A percentile compares a stretch with the other conserved stretches of the same genome.
Evolutionary conservation across 30 jellyfish, hydroid and myxozoan species (phyloP).

Genomic region (Aurelia sp.): DNA sequence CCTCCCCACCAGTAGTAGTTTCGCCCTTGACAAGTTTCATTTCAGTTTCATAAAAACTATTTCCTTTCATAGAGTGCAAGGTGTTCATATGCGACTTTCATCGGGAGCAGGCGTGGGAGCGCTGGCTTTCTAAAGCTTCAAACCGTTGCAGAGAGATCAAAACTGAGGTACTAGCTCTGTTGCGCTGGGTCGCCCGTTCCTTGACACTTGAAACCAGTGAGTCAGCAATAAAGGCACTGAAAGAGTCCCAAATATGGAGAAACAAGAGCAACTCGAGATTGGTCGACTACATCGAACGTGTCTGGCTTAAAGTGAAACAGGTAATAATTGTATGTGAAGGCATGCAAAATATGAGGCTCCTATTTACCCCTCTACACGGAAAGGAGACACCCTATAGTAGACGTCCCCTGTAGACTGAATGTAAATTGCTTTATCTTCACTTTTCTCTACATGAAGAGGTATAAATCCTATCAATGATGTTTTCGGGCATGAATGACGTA

Average conservation of each 20-base stretch:
- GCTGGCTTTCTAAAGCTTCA: constrained; percentile 27
- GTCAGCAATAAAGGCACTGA: background rate
- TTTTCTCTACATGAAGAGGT: too few relatives aligned
- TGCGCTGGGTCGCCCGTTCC: constrained; percentile 1
- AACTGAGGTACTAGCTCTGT: background rate
- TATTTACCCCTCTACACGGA: too few relatives aligned
- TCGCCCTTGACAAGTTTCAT: background rate
- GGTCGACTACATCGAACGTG: background rate
- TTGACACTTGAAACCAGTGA: background rate
- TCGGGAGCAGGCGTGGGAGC: constrained; percentile 60
- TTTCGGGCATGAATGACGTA: too few relatives aligned
- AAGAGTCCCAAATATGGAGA: constrained; percentile 1
- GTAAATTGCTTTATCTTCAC: too few relatives aligned
- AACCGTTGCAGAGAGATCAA: background rate
- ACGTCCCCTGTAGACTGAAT: too few relatives aligned
- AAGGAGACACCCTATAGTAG: too few relatives aligned
- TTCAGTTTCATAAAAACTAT: too few relatives aligned
- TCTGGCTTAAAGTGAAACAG: constrained; percentile 6
- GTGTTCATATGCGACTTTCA: constrained; percentile 28
- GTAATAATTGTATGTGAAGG: background rate
- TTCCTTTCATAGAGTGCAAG: background rate
- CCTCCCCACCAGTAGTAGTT: background rate
- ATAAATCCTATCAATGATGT: too few relatives aligned
- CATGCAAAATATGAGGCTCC: too few relatives aligned
- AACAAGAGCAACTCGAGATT: background rate